These are phyloP conservation scores for Drymonia ruficornis DNA, from an alignment of 2,888 invertebrate genomes.

Conservation along the genomic window DNA sequence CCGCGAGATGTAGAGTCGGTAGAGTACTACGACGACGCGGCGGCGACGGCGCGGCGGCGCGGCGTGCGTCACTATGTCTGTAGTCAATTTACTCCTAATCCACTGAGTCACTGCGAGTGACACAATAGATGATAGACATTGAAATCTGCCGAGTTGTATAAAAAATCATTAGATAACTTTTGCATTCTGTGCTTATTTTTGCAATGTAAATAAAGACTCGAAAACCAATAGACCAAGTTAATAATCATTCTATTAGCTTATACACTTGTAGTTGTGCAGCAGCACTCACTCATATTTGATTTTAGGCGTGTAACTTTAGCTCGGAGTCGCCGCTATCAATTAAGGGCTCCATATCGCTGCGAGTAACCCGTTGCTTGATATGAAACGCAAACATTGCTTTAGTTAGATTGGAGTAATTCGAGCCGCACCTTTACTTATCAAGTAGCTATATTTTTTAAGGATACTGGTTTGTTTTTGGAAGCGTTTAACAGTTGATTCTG, in stretches of 20 bases:
- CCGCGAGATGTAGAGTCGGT: neutral
- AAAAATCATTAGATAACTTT: too few relatives aligned
- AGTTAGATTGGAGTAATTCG: neutral
- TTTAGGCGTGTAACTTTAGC: neutral
- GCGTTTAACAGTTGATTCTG: too few relatives aligned
- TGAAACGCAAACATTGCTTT: neutral
- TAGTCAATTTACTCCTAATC: slow-evolving; percentile 14
- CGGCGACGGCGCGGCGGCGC: neutral
- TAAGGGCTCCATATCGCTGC: neutral
- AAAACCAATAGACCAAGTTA: too few relatives aligned
- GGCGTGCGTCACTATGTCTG: slow-evolving; percentile 13
- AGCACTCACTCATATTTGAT: neutral
- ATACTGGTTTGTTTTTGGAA: too few relatives aligned
- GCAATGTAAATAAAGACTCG: too few relatives aligned
- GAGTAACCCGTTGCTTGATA: slow-evolving; percentile 1
- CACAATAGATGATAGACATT: slow-evolving; percentile 2
- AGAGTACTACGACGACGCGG: too few relatives aligned
- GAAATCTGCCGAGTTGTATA: neutral
- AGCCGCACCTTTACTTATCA: neutral
- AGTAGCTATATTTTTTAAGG: neutral
- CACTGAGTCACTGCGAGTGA: slow-evolving; percentile 16
- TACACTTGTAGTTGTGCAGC: too few relatives aligned
- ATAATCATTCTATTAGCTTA: too few relatives aligned
- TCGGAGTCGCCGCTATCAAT: neutral
- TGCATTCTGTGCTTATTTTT: too few relatives aligned